A percentile compares a stretch with the other conserved stretches of the same genome.
Evolutionary conservation across 2,113 vertebrate genomes (phyloP).

Genomic region (Chlamydotis undulata): DNA sequence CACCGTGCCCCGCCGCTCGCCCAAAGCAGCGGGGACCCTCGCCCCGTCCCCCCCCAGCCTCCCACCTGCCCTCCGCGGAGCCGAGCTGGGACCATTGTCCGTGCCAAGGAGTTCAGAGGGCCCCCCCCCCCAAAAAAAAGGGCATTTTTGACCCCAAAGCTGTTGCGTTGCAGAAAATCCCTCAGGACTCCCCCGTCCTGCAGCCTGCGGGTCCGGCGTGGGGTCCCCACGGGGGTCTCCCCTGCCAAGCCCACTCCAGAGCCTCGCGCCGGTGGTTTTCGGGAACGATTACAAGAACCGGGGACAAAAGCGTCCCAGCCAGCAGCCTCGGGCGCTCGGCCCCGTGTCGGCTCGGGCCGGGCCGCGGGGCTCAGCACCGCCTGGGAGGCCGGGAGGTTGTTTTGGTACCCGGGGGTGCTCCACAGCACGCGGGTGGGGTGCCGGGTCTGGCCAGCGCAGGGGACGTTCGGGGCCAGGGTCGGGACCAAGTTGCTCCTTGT

Average conservation of each 20-base stretch:
- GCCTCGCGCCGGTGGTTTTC: neutral
- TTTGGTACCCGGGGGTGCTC: neutral
- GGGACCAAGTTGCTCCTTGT: neutral
- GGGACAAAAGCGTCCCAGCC: neutral
- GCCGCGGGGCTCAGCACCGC: neutral
- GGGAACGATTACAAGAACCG: neutral
- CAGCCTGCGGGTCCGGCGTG: fast-evolving
- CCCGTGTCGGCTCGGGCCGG: neutral
- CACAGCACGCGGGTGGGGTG: neutral
- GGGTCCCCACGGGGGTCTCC: fast-evolving
- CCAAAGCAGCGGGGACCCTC: neutral
- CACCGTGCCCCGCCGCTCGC: fast-evolving
- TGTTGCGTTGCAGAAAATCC: neutral
- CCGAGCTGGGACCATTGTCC: fast-evolving
- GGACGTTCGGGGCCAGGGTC: fast-evolving
- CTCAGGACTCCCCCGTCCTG: neutral
- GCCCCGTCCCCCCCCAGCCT: too few relatives aligned
- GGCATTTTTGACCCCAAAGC: neutral
- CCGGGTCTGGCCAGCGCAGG: neutral
- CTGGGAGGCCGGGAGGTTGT: neutral
- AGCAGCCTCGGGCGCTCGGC: neutral
- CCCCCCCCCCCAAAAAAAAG: too few relatives aligned
- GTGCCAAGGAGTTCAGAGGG: too few relatives aligned
- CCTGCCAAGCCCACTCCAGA: too few relatives aligned
- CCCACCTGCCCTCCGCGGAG: fast-evolving